Evolutionary conservation across 2,888 invertebrate genomes (phyloP), one percentile per base, ranked within the genome.

Genomic region (Proisotoma minuta): DNA sequence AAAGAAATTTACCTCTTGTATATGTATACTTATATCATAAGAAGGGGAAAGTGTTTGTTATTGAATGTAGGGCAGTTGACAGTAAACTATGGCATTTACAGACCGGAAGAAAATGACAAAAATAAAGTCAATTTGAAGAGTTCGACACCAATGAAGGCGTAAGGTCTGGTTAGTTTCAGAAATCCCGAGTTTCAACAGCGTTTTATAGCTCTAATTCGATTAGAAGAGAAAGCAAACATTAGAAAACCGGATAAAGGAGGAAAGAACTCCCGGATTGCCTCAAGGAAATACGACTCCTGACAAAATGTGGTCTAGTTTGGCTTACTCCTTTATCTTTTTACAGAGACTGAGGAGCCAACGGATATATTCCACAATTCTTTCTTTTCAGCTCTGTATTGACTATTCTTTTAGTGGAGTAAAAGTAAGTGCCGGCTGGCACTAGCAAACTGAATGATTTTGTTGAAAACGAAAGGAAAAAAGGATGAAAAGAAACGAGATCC

Each of bases 181-280:
- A 54, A 54, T 54, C 53, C 27, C 26, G 49, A 57, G 52, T 58
- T 65, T 61, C 57, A 62, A 59, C 47, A 28, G 58, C 59, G 57
- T 64, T 67, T 67, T 67, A 65, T 63, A 59, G 57, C 61, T 39
- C 57, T 68, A 65, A 68, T 68, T 68, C 65, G 68, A 68, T 68
- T 68, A 68, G 65, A 63, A 40, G 57, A 39, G 53, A 57, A 58
- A 57, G 60, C 62, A 65, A 68, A 65, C 65, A 68, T 62, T 67
- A 62, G 59, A 62, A 57, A 54, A 54, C 53, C 20, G 53, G 53
- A 52, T 51, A 39, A 49, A 39, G 47, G 52, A 52, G 52, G 52
- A 51, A 27, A 62, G 22, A 50, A 34, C 40, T 24, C 51, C 50
- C 49, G 26, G 26, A 24, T 22, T 54, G 53, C 53, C 53, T 54